Conservation (phyloP, 2,113 vertebrate species). For the Clinocottus analis region DNA sequence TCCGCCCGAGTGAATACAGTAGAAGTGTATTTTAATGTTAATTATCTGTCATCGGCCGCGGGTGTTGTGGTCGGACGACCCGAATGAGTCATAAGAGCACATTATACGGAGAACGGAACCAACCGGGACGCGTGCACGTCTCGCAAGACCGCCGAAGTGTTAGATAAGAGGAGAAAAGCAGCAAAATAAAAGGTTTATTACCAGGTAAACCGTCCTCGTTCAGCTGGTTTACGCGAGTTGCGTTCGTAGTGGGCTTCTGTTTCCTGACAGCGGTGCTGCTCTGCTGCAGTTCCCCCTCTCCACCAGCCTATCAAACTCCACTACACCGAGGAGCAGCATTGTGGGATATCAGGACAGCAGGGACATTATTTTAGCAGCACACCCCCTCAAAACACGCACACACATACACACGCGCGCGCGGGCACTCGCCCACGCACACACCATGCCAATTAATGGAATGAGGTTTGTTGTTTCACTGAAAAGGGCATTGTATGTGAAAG, state of each 20-base stretch:
- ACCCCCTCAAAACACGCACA: neutral
- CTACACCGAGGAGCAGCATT: constrained; percentile 61
- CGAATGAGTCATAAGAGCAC: neutral
- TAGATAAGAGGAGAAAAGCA: neutral
- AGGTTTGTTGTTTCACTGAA: constrained; percentile 35
- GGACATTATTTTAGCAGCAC: constrained; percentile 57
- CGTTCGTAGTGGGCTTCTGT: constrained; percentile 61
- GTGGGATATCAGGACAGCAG: constrained; percentile 75
- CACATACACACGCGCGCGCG: neutral
- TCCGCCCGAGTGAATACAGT: constrained; percentile 28
- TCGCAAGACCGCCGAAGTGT: neutral
- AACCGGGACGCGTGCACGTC: neutral
- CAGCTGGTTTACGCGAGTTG: constrained; percentile 46
- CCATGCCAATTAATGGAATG: constrained; percentile 38
- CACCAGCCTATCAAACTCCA: constrained; percentile 65
- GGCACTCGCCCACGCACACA: neutral
- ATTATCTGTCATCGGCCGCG: constrained; percentile 52
- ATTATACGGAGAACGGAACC: neutral
- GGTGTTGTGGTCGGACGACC: constrained; percentile 15
- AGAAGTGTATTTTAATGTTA: constrained; percentile 28
- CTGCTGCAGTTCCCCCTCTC: constrained; percentile 69
- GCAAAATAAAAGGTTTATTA: constrained; percentile 44
- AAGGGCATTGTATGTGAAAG: neutral
- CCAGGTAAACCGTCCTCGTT: constrained; percentile 64
- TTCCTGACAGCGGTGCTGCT: constrained; percentile 74